Percentiles rank a stretch among this genome's conserved stretches.
Conservation (phyloP, 2,797 vertebrate genomes). For the Pogoniulus pusillus region DNA sequence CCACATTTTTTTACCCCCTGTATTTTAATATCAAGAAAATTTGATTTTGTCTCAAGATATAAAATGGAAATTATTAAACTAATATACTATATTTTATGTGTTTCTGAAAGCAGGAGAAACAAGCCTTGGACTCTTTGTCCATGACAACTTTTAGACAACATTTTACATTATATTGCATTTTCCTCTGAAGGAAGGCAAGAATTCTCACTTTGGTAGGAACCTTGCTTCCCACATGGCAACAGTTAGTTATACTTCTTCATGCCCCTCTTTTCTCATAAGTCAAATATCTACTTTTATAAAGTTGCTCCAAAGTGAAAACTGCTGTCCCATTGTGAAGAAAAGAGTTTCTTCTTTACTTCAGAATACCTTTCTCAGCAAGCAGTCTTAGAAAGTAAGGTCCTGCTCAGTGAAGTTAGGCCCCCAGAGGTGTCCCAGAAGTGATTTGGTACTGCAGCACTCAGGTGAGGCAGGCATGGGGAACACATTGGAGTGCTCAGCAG, state of each 20-base stretch:
- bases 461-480: neutral
- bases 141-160: neutral
- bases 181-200: slow-evolving; percentile 18
- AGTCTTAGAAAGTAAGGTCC: neutral
- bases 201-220: neutral
- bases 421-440: neutral
- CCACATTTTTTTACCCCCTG: slow-evolving; percentile 1
- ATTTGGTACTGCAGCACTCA: neutral
- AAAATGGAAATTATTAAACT: neutral
- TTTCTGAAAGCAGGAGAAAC: neutral
- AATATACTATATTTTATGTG: neutral
- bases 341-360: neutral
- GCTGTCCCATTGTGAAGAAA: neutral
- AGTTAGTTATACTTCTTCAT: neutral
- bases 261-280: neutral
- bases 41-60: neutral
- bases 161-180: slow-evolving; percentile 43
- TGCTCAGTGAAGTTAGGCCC: neutral
- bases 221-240: neutral
- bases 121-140: neutral
- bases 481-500: rapidly evolving
- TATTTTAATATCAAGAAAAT: neutral
- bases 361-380: neutral
- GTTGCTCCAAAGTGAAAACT: neutral
- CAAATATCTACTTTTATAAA: neutral